Evolutionary conservation across 2,797 vertebrate species (phyloP), one percentile per base, ranked within the genome.

Genomic region (Cheirogaleus major): DNA sequence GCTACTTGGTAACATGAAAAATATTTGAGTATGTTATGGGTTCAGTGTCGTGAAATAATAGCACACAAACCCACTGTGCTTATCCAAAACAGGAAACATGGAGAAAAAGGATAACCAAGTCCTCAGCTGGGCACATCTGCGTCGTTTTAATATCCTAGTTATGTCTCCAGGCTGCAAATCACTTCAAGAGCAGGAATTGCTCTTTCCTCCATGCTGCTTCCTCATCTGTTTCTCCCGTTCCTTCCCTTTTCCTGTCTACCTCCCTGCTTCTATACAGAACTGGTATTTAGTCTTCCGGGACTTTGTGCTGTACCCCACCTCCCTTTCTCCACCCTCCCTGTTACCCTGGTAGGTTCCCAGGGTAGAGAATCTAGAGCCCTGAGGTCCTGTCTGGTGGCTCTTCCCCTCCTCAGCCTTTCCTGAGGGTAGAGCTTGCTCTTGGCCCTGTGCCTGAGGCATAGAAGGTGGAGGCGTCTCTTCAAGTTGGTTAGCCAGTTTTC

Each of bases 291-390:
- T 48, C 82, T 70, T 63, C 10, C 5, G 41, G 69, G 32, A 67
- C 41, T 88, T 48, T 65, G 32, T n/a, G 15, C 32, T n/a, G 63
- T 7, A n/a, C 32, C n/a, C 32, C 27, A 2, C 11, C 38, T 4
- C 45, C 0, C 1, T 13, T 5, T 11, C 35, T 0, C 30, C 38
- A 0, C n/a, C 14, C 18, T 35, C 25, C 57, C 14, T 25, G 11
- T 3, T 18, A 7, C 35, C 59, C 20, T 22, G 2, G 43, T 45
- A 23, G 76, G 3, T 41, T 63, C 17, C 13, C 38, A 25, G 7
- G 18, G 7, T 38, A 2, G 32, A 50, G 32, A 22, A 12, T 27
- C 48, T 35, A 41, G 30, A 55, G 73, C 32, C 43, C 35, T 2
- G 4, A n/a, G 48, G n/a, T n/a, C 25, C 63, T 7, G 2, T 52